phyloP scores from a whole-genome alignment of 1,140 invertebrate genomes.

The Caenorhabditis latens region DNA sequence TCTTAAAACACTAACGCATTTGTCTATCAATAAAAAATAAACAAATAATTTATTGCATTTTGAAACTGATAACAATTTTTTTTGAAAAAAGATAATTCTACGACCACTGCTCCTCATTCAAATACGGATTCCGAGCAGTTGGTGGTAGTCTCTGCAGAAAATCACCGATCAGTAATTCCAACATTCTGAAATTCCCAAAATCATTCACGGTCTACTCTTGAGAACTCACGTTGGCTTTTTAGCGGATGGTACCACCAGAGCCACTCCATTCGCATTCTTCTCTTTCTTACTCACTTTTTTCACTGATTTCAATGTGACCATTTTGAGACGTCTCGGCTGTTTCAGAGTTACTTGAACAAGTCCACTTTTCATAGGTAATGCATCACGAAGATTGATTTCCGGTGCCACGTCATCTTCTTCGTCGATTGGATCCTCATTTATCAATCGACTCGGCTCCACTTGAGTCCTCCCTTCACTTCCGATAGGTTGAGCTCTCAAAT shows the following conservation, averaged over 20 bases:
- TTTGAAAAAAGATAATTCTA: neutral
- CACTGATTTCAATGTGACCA: neutral
- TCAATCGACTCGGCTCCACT: conserved; percentile 11
- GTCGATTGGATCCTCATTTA: neutral
- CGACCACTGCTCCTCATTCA: conserved; percentile 12
- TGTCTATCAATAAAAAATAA: too few species aligned
- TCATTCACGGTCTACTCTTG: neutral
- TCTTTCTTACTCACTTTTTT: conserved; percentile 15
- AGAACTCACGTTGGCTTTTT: conserved; percentile 16
- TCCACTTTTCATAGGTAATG: neutral
- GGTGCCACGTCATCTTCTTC: neutral
- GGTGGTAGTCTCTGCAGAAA: neutral
- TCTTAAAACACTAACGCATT: too few species aligned
- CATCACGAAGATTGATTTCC: neutral
- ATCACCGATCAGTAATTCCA: conserved; percentile 17
- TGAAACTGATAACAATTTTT: neutral
- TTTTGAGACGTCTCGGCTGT: neutral
- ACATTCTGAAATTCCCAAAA: conserved; percentile 2
- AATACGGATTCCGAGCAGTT: conserved; percentile 4
- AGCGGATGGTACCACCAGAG: neutral
- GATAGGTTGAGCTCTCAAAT: neutral
- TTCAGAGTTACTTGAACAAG: neutral
- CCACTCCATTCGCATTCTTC: conserved; percentile 29
- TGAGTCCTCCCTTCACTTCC: neutral
- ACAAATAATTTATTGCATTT: conserved; percentile 7